Conservation (phyloP, 2,113 vertebrate genomes). For the Urocynchramus pylzowi region DNA sequence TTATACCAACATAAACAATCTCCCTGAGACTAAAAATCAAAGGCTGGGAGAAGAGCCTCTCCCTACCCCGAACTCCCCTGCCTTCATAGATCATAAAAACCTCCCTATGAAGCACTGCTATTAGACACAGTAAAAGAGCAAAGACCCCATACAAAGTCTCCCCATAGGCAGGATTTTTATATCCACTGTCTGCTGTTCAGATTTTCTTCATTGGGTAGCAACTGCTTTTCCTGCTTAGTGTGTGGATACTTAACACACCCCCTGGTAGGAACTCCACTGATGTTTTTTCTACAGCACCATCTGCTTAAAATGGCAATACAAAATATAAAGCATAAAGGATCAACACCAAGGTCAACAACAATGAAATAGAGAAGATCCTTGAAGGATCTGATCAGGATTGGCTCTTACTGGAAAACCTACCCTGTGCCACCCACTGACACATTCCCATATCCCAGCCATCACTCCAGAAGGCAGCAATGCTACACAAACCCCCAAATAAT, state of each 20-base stretch:
- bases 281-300: not conserved
- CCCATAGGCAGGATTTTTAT: not conserved
- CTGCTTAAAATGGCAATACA: not conserved
- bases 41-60: not conserved
- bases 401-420: not conserved
- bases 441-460: not conserved
- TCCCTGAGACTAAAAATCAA: not conserved
- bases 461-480: not conserved
- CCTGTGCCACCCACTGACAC: accelerated
- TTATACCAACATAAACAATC: not conserved
- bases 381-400: not conserved
- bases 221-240: not conserved
- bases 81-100: not conserved
- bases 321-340: not conserved
- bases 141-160: not conserved
- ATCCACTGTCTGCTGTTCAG: not conserved
- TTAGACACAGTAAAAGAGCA: not conserved
- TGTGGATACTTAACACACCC: not conserved
- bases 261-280: not conserved
- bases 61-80: not conserved
- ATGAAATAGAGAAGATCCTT: not conserved
- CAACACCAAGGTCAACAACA: not conserved
- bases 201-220: not conserved
- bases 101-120: not conserved
- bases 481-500: not conserved